Conservation (phyloP, 2,888 invertebrate species). For the Macrosiphum euphorbiae region DNA sequence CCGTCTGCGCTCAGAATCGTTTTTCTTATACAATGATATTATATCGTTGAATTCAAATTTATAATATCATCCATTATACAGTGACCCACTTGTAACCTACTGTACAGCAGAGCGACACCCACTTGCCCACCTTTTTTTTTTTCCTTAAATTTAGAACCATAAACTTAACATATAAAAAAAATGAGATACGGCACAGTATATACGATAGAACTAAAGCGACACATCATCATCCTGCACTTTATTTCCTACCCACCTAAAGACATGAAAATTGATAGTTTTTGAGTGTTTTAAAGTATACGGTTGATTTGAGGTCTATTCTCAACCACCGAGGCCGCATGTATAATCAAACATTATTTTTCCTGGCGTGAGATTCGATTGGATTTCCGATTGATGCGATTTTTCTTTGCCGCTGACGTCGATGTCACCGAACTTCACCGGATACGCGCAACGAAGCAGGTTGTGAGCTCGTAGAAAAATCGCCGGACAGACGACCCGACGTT, state of each 20-base stretch:
- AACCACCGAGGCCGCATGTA: not conserved
- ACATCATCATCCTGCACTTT: constrained; percentile 7
- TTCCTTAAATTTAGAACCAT: not conserved
- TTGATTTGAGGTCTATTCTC: constrained; percentile 30
- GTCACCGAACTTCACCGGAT: constrained; percentile 5
- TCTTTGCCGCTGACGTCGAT: not conserved
- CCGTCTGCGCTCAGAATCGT: too few relatives aligned
- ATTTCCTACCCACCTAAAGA: not conserved
- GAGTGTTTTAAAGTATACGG: not conserved
- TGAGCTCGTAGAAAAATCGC: constrained; percentile 41
- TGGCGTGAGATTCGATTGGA: constrained; percentile 18
- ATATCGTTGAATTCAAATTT: too few relatives aligned
- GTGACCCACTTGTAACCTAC: too few relatives aligned
- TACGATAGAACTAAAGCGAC: not conserved
- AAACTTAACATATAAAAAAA: not conserved
- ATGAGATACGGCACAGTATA: not conserved
- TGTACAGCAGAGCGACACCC: too few relatives aligned
- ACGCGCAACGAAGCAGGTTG: not conserved
- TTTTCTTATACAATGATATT: too few relatives aligned
- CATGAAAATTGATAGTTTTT: constrained; percentile 24
- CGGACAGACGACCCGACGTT: constrained; percentile 35
- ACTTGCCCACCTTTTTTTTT: too few relatives aligned
- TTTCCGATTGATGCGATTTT: constrained; percentile 52
- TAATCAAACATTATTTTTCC: constrained; percentile 52
- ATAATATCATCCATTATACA: too few relatives aligned